Base-by-base conservation (phyloP, 2,113 vertebrate species). In the Ochotona curzoniae region DNA sequence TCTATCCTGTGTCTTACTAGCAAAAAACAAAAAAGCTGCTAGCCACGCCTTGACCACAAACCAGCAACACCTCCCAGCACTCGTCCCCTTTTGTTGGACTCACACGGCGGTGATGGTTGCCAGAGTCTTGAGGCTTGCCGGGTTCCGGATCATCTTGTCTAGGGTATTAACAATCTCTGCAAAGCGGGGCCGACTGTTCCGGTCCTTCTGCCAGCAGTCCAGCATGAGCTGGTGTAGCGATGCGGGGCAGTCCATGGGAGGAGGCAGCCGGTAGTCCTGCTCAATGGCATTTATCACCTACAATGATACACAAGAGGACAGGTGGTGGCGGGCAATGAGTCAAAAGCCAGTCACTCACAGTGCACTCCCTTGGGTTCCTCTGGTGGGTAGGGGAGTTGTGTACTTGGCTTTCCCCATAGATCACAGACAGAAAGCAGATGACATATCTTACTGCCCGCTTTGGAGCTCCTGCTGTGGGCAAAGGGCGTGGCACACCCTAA, bases 161-260 rank as follows among this genome's bases (percentile, higher is more conserved):
- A 99, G 98, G 54, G 99, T 99, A 97, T 99, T 99, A 98, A 99
- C 99, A 13, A 99, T 99, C 97, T 99, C 99, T 0, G 98, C 96
- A 98, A 99, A 99, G 92, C 99, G 99, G 5, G 99, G 99, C 88
- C 99, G 98, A 73, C 99, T 99, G 66, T 99, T 99, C 83, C 99
- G 99, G 98, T 99, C 99, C 98, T 99, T 99, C 98, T 99, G 99
- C 99, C 99, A 99, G 96, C 99, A 99, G 97, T 99, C 99, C 94
- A 99, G 97, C 99, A 99, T 99, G 89, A 99, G 97, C 97, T 99
- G 99, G 97, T 99, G 99, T 63, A 99, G 98, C 17, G 99, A 98
- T 2, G 99, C 98, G 0, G 99, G 99, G 85, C 99, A 99, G 97
- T 99, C 99, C 99, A 99, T 99, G 91, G 99, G 99, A 0, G 99